phyloP scores from a whole-genome alignment of 2,113 vertebrate genomes.

The Malurus elegans region DNA sequence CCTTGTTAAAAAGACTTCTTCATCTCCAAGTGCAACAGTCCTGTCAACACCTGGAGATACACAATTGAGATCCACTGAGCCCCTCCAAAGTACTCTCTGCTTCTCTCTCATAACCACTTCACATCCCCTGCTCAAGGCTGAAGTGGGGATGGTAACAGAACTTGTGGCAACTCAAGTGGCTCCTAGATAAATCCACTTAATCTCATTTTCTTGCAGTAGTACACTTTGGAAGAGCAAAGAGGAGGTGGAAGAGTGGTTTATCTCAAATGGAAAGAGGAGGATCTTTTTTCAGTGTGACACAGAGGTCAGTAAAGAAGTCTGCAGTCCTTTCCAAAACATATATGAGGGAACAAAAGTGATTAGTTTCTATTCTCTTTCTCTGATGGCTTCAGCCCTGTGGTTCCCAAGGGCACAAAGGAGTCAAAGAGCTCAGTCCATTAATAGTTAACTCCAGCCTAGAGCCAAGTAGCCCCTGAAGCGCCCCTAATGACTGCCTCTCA shows the following conservation, averaged over 20 bases:
- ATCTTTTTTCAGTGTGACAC: slow-evolving; percentile 46
- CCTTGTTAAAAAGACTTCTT: not conserved
- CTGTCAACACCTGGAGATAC: not conserved
- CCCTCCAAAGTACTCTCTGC: not conserved
- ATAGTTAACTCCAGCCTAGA: slow-evolving; percentile 46
- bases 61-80: not conserved
- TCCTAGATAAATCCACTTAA: slow-evolving; percentile 50
- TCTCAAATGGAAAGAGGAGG: slow-evolving; percentile 21
- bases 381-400: slow-evolving; percentile 8
- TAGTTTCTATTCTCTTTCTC: slow-evolving; percentile 58
- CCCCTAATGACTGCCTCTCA: not conserved
- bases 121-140: not conserved
- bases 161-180: slow-evolving; percentile 20
- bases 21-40: not conserved
- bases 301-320: slow-evolving; percentile 62
- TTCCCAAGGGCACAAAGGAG: slow-evolving; percentile 54
- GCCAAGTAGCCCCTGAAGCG: slow-evolving; percentile 25
- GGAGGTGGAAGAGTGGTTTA: slow-evolving; percentile 26
- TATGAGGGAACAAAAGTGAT: slow-evolving; percentile 49
- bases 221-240: not conserved
- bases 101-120: not conserved
- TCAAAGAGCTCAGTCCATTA: slow-evolving; percentile 46
- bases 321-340: slow-evolving; percentile 14
- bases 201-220: slow-evolving; percentile 48
- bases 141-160: slow-evolving; percentile 33